Evolutionary conservation across 1,140 invertebrate genomes (phyloP).

Genomic region (Antheraea mylitta): DNA sequence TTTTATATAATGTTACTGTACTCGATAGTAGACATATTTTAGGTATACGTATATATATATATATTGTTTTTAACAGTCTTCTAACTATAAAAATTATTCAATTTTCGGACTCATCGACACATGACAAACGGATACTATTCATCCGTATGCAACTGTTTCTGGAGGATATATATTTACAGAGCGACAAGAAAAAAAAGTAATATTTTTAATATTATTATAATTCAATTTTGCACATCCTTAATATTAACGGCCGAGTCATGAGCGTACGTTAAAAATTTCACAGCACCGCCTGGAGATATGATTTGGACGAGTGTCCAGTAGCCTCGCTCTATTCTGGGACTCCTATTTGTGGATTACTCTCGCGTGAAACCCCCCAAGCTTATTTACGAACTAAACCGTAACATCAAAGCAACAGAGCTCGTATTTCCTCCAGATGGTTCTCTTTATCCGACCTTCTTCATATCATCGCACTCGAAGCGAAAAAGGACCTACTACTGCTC

Average conservation of each 20-base stretch:
- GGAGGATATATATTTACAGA: too few species aligned
- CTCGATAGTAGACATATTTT: too few species aligned
- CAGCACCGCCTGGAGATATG: slow-evolving; percentile 62
- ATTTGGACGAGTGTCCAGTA: slow-evolving; percentile 70
- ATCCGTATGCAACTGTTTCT: too few species aligned
- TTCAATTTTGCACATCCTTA: neutral
- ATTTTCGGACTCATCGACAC: too few species aligned
- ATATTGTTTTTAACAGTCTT: too few species aligned
- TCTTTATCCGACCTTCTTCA: slow-evolving; percentile 39
- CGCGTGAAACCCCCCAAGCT: slow-evolving; percentile 47
- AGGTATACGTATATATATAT: too few species aligned
- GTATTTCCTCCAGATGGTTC: slow-evolving; percentile 27
- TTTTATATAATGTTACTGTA: too few species aligned
- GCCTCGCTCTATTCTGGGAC: slow-evolving; percentile 76
- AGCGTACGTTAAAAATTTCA: slow-evolving; percentile 46
- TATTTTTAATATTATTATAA: neutral
- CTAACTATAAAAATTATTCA: too few species aligned
- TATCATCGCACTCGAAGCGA: slow-evolving; percentile 42
- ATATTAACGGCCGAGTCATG: slow-evolving; percentile 16
- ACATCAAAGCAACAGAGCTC: slow-evolving; percentile 36
- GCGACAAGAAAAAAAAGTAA: too few species aligned
- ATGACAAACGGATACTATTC: too few species aligned
- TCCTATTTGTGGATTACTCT: slow-evolving; percentile 73
- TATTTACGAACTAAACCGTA: slow-evolving; percentile 52
- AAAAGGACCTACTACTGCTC: slow-evolving; percentile 59